phyloP scores from a whole-genome alignment of 1,140 invertebrate species.

The Drosophila nannoptera region DNA sequence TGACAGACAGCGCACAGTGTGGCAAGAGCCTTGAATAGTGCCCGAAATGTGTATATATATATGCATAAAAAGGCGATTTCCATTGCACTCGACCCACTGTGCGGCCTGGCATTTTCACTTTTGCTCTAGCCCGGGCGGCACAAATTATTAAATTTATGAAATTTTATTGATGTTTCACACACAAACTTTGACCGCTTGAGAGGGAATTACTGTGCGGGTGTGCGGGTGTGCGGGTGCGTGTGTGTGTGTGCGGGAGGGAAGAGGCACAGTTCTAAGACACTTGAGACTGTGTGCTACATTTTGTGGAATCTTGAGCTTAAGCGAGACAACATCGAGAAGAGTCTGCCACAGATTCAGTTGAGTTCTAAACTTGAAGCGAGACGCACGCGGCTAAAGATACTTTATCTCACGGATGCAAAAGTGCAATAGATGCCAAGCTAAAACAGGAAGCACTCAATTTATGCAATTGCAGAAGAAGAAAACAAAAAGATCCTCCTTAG shows the following conservation, averaged over 20 bases:
- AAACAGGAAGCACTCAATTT: conserved; percentile 47
- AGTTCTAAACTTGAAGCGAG: conserved; percentile 50
- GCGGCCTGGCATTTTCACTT: conserved; percentile 59
- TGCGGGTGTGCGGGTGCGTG: conserved; percentile 9
- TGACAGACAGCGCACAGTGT: conserved; percentile 61
- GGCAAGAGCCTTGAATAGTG: neutral
- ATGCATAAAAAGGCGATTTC: neutral
- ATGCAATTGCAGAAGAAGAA: conserved; percentile 36
- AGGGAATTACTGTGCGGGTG: conserved; percentile 19
- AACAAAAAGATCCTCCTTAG: neutral
- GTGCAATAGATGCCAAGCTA: conserved; percentile 15
- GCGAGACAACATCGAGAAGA: conserved; percentile 44
- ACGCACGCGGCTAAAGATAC: conserved; percentile 43
- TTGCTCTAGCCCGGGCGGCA: conserved; percentile 56
- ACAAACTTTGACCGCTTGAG: conserved; percentile 73
- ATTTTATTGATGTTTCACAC: conserved; percentile 76
- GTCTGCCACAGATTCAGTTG: conserved; percentile 44
- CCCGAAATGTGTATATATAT: neutral
- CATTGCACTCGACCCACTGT: conserved; percentile 40
- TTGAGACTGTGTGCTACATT: conserved; percentile 66
- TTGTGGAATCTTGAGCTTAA: conserved; percentile 67
- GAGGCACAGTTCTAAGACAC: conserved; percentile 37
- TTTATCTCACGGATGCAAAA: conserved; percentile 23
- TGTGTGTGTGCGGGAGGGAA: conserved; percentile 6
- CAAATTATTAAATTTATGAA: conserved; percentile 77